Evolutionary conservation across 2,113 vertebrate genomes (phyloP), one percentile per base, ranked within the genome.

Genomic region (Mus spicilegus): DNA sequence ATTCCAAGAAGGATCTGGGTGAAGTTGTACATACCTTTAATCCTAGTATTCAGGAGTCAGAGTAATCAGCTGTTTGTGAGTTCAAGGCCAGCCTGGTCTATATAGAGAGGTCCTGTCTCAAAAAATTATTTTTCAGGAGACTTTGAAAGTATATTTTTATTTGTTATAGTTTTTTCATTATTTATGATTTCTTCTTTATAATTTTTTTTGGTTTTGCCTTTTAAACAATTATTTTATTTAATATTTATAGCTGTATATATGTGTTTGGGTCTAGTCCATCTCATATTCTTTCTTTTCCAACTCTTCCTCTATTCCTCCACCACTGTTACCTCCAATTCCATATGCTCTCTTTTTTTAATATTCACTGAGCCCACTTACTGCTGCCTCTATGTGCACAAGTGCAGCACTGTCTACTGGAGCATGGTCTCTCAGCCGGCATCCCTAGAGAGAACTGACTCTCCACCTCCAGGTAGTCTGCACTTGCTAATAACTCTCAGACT

Each of bases 141-240:
- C 16, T 46, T 88, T 80, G 70, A 78, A 72, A 56, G 80, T 58
- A 14, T 90, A 94, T 85, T 96, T 93, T 63, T 81, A 65, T 33
- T n/a, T 91, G 58, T 10, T 49, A 84, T 67, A 72, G 73, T 69
- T 85, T 26, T 42, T 95, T 93, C 73, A 78, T 42, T 86, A 84
- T 92, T 95, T 87, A 63, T 16, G 61, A 58, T 54, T 91, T 69
- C 0, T 4, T 94, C 13, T 85, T 88, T 63, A 89, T 87, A 54
- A 46, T 39, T 56, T 67, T 78, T 78, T 91, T 36, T 16, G 14
- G 12, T 39, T 54, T 58, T 39, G 16, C 36, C 26, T 28, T 82
- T 26, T 39, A 61, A 82, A 61, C 19, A 20, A n/a, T n/a, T 58
- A 78, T n/a, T 82, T 58, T 58, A 39, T 81, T 58, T 58, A 39